A percentile compares a stretch with the other conserved stretches of the same genome.
Conservation (phyloP, 2,113 vertebrate species). For the Eudyptes chrysolophus region DNA sequence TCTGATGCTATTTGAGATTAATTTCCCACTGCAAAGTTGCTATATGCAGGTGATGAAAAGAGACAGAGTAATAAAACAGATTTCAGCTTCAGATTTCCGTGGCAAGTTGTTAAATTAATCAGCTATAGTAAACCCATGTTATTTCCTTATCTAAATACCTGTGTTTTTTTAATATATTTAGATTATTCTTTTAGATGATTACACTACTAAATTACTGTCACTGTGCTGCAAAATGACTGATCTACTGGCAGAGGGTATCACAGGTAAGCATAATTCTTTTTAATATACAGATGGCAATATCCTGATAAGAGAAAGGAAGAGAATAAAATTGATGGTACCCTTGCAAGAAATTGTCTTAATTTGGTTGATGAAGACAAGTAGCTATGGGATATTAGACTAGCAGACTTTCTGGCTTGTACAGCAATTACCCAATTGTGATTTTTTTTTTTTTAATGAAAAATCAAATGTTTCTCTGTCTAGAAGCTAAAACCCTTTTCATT, state of each 20-base stretch:
- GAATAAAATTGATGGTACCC: not conserved
- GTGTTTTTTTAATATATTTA: constrained; percentile 61
- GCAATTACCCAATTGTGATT: not conserved
- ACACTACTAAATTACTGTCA: constrained; percentile 92
- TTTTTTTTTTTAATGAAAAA: not conserved
- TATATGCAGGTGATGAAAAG: not conserved
- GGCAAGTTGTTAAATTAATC: not conserved
- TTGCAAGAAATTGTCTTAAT: not conserved
- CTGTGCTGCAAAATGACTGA: constrained; percentile 96
- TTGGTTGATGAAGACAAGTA: not conserved
- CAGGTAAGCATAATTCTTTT: constrained; percentile 63
- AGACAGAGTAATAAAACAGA: not conserved
- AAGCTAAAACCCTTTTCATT: not conserved
- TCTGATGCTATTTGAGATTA: not conserved
- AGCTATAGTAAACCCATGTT: no score
- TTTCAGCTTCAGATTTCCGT: not conserved
- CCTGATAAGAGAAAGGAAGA: not conserved
- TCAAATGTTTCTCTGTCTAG: not conserved
- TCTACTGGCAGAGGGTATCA: constrained; percentile 88
- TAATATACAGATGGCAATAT: not conserved
- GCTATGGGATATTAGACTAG: not conserved
- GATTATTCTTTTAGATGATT: constrained; percentile 92
- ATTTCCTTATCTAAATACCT: not conserved
- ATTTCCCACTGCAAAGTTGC: not conserved
- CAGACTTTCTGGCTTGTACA: not conserved